Conservation (phyloP, 2,888 invertebrate genomes). For the Mimachlamys varia region DNA sequence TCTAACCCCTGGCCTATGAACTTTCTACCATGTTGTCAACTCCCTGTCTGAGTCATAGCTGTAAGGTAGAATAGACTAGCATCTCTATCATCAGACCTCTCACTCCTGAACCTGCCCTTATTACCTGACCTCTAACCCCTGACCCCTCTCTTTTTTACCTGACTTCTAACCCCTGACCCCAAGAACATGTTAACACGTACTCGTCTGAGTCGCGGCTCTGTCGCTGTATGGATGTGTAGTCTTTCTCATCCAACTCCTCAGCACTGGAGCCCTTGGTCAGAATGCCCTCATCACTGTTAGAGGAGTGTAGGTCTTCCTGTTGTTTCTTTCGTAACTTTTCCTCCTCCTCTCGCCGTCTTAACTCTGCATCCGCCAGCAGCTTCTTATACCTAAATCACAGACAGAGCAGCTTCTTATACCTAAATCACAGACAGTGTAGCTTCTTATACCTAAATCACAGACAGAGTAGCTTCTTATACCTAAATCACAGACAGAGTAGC, state of each 20-base stretch:
- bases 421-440: too few species aligned
- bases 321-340: conserved; percentile 47
- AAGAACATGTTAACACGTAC: neutral
- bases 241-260: conserved; percentile 79
- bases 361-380: conserved; percentile 37
- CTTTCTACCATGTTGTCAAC: too few species aligned
- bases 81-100: neutral
- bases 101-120: too few species aligned
- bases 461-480: neutral
- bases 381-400: conserved; percentile 41
- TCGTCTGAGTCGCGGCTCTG: conserved; percentile 69
- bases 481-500: too few species aligned
- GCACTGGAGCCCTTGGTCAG: conserved; percentile 84
- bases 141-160: neutral
- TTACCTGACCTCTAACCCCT: too few species aligned
- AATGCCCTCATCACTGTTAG: conserved; percentile 84
- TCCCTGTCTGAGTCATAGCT: too few species aligned
- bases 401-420: neutral
- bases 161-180: neutral
- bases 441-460: conserved; percentile 41
- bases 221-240: neutral
- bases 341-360: conserved; percentile 52
- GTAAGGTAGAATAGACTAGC: too few species aligned
- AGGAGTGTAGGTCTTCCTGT: conserved; percentile 77
- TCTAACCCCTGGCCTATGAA: too few species aligned